Conservation (phyloP, 2,888 invertebrate species). For the Incurvaria masculella region DNA sequence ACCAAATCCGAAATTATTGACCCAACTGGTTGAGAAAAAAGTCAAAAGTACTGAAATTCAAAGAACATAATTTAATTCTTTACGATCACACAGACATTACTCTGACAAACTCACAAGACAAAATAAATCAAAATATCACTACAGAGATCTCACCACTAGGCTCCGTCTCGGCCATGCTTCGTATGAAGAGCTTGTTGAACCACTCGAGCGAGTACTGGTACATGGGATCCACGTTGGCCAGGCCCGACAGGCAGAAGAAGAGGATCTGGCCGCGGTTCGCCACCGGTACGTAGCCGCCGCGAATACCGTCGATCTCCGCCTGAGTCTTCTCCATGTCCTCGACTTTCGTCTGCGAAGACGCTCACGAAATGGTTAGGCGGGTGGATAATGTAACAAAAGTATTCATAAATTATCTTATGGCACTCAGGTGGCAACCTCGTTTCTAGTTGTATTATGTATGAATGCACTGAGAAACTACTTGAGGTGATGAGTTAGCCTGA, state of each 20-base stretch:
- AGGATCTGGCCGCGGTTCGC: conserved; percentile 83
- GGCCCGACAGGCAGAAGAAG: conserved; percentile 84
- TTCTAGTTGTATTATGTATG: neutral
- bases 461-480: too few species aligned
- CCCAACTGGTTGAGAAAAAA: too few species aligned
- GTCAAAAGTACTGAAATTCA: too few species aligned
- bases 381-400: neutral
- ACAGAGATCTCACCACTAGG: conserved; percentile 50
- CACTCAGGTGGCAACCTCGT: neutral
- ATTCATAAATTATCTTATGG: neutral
- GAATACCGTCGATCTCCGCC: conserved; percentile 75
- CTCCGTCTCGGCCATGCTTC: conserved; percentile 68
- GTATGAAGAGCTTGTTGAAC: conserved; percentile 79
- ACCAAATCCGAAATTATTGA: too few species aligned
- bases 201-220: conserved; percentile 93
- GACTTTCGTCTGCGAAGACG: conserved; percentile 62
- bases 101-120: too few species aligned
- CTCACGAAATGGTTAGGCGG: neutral
- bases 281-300: conserved; percentile 80
- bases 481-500: too few species aligned
- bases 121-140: neutral
- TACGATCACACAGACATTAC: too few species aligned
- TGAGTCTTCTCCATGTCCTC: conserved; percentile 80
- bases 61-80: too few species aligned
- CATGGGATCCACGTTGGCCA: conserved; percentile 90